A percentile compares a stretch with the other conserved stretches of the same genome.
Evolutionary conservation across 2,113 vertebrate genomes (phyloP).

Genomic region (Prionailurus viverrinus): DNA sequence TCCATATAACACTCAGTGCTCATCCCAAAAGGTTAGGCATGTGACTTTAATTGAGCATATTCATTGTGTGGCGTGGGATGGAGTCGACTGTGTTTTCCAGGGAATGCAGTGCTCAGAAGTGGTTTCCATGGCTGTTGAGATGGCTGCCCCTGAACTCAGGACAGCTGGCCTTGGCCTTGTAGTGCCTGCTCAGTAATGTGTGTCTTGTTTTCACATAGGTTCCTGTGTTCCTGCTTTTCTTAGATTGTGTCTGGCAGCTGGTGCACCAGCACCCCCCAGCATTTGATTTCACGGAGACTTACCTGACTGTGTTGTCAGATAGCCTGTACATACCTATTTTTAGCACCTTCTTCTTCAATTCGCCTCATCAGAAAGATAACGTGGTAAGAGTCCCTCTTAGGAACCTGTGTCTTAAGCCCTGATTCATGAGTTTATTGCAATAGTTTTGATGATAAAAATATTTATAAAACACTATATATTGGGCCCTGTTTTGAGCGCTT

Average conservation of each 20-base stretch:
- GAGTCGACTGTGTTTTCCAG: not conserved
- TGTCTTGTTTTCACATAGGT: constrained; percentile 83
- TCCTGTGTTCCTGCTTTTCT: constrained; percentile 93
- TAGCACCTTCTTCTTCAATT: constrained; percentile 95
- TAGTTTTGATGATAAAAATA: not conserved
- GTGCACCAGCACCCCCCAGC: constrained; percentile 91
- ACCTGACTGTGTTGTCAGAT: constrained; percentile 94
- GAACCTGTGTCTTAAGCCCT: not conserved
- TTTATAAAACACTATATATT: not conserved
- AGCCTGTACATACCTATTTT: constrained; percentile 93
- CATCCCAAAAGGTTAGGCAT: not conserved
- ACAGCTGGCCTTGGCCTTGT: accelerated
- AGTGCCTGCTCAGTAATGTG: not conserved
- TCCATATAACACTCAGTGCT: too few relatives aligned
- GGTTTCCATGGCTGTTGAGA: too few relatives aligned
- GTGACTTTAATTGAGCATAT: not conserved
- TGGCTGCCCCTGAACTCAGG: not conserved
- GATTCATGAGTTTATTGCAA: not conserved
- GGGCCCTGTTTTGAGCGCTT: not conserved
- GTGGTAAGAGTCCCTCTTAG: constrained; percentile 85
- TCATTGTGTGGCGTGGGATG: not conserved
- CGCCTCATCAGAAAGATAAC: constrained; percentile 89
- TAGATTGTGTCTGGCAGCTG: constrained; percentile 94
- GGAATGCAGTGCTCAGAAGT: not conserved
- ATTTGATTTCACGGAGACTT: constrained; percentile 95